Base-by-base conservation (phyloP, 2,797 vertebrate species). In the Lacerta viridis region DNA sequence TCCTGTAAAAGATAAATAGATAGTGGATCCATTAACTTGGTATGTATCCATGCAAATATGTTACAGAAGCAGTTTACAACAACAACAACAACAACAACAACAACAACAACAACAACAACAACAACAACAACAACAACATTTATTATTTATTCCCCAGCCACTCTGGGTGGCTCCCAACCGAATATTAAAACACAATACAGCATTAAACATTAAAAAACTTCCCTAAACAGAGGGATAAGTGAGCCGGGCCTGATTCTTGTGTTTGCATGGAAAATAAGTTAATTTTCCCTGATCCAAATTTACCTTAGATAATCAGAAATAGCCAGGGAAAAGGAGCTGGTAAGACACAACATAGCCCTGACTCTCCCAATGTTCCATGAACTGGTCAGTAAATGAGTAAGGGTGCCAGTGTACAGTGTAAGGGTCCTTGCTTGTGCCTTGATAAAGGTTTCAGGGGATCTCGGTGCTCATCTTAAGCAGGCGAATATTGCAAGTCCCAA, bases 151-250 rank as follows among this genome's bases (percentile, higher is more conserved):
- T 50, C 50, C 50, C 11, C 50, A 50, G 50, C 50, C 50, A 50
- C 50, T 50, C 46, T 50, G 50, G 11, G 50, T 3, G 1, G 50
- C 50, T 50, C 50, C 50, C 50, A 50, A 50, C 50, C 50, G 11
- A 50, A 50, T 50, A 3, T 50, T 13, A 50, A 50, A 50, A 50
- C 50, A 50, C 50, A 50, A 50, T 13, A 50, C 11, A 50, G 50
- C 50, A 50, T 50, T 50, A 50, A 50, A 13, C 50, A 50, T 50
- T 13, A 50, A 50, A 50, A 50, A 50, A 13, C 50, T 13, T 50
- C 3, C 50, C 11, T 50, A 85, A 91, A 78, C 82, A 81, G 43
- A 83, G 86, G 20, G 84, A 85, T 76, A 84, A 39, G 2, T 80
- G 74, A 77, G 83, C 0, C 27, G 79, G 1, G 39, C 2, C 39